These are phyloP conservation scores for Drosophila nasuta DNA, from an alignment of 1,140 invertebrate species.

Conservation along the genomic window DNA sequence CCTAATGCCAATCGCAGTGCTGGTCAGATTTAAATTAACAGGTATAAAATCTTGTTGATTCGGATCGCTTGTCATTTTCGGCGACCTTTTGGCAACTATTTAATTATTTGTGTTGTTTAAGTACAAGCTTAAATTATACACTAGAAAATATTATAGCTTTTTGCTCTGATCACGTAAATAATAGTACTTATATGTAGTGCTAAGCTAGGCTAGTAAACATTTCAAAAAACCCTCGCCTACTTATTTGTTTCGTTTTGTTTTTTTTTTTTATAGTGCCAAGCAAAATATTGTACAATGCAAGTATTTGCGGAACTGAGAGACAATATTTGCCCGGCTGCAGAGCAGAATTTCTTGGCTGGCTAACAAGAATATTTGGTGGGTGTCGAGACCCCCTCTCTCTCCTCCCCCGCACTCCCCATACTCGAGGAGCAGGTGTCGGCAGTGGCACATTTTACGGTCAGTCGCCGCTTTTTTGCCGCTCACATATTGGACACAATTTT, in stretches of 20 bases:
- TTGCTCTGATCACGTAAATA: too few species aligned
- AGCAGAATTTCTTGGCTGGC: slow-evolving; percentile 70
- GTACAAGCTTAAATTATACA: too few species aligned
- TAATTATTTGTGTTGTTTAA: too few species aligned
- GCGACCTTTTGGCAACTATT: too few species aligned
- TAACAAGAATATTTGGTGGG: slow-evolving; percentile 51
- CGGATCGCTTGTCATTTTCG: not conserved
- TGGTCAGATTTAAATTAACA: not conserved
- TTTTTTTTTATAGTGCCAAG: slow-evolving; percentile 16
- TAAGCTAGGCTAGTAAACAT: not conserved
- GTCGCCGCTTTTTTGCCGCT: slow-evolving; percentile 35
- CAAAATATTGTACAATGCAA: slow-evolving; percentile 37
- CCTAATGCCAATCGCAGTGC: slow-evolving; percentile 93
- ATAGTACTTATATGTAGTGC: too few species aligned
- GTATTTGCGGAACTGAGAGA: slow-evolving; percentile 34
- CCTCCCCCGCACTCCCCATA: not conserved
- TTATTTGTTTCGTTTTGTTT: not conserved
- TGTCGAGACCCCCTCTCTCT: not conserved
- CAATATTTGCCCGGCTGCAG: slow-evolving; percentile 66
- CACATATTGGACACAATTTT: slow-evolving; percentile 71
- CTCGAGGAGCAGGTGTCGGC: slow-evolving; percentile 62
- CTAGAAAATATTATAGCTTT: too few species aligned
- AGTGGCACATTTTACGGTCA: slow-evolving; percentile 62
- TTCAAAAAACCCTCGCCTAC: slow-evolving; percentile 1
- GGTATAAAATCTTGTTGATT: too few species aligned